These are phyloP conservation scores for Hypothenemus hampei DNA, from an alignment of 1,140 invertebrate genomes.

Conservation along the genomic window DNA sequence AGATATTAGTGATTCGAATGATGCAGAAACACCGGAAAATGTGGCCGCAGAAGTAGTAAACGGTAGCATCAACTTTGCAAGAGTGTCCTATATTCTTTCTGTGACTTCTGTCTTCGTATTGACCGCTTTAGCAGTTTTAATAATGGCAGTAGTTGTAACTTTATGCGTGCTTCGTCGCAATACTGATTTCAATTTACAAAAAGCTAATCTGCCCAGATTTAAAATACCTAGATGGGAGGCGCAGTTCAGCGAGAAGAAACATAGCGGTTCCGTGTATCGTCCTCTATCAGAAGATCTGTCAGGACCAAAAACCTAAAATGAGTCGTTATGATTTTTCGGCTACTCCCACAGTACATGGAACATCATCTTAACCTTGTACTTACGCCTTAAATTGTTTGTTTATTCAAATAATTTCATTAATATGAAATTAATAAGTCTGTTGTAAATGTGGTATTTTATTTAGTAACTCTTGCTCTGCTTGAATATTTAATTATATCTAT, in stretches of 20 bases:
- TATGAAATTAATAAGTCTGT: slow-evolving; percentile 21
- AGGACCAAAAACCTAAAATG: slow-evolving; percentile 31
- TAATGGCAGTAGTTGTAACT: slow-evolving; percentile 34
- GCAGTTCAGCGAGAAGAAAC: slow-evolving; percentile 36
- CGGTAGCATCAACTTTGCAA: slow-evolving; percentile 24
- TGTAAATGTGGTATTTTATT: slow-evolving; percentile 20
- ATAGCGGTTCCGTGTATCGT: slow-evolving; percentile 42
- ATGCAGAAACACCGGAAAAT: slow-evolving; percentile 34
- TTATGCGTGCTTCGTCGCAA: slow-evolving; percentile 36
- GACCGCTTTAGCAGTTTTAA: slow-evolving; percentile 47
- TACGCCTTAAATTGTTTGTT: too few relatives aligned
- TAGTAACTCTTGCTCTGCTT: neutral
- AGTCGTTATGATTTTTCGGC: slow-evolving; percentile 35
- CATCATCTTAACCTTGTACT: slow-evolving; percentile 1
- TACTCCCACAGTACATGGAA: slow-evolving; percentile 28
- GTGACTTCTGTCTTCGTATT: slow-evolving; percentile 46
- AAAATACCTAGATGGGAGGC: slow-evolving; percentile 38
- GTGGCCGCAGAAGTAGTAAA: slow-evolving; percentile 12
- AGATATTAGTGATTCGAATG: slow-evolving; percentile 29
- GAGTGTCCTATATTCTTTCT: slow-evolving; percentile 39
- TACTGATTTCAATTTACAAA: slow-evolving; percentile 33
- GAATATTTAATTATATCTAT: neutral
- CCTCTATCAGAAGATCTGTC: slow-evolving; percentile 41
- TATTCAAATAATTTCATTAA: neutral
- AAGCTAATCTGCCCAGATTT: slow-evolving; percentile 36